phyloP scores from a whole-genome alignment of 2,113 vertebrate genomes.

The Myanophis thanlyinensis region DNA sequence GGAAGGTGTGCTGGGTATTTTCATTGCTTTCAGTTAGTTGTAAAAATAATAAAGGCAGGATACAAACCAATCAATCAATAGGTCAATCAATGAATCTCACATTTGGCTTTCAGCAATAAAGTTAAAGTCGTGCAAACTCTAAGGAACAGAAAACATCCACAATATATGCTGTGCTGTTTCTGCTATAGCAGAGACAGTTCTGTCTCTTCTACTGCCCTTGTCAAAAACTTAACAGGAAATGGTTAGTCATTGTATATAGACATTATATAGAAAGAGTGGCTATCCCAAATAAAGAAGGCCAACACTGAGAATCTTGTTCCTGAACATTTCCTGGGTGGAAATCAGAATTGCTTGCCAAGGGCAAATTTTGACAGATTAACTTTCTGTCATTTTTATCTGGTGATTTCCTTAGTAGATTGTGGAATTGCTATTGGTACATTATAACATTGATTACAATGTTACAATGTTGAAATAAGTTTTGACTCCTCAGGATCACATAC shows the following conservation, averaged over 20 bases:
- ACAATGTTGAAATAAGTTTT: not conserved
- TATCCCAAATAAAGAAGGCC: not conserved
- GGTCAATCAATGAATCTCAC: not conserved
- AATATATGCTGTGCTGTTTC: not conserved
- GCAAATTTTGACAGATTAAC: not conserved
- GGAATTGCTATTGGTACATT: not conserved
- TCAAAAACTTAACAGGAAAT: not conserved
- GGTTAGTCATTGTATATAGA: not conserved
- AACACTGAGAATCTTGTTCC: not conserved
- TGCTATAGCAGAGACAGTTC: not conserved
- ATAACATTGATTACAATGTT: not conserved
- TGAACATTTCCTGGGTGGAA: not conserved
- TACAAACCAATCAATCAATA: not conserved
- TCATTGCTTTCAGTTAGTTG: not conserved
- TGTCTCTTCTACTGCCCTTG: not conserved
- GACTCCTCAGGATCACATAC: not conserved
- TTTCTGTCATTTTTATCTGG: not conserved
- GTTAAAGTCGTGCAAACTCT: not conserved
- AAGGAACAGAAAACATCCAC: not conserved
- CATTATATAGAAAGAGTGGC: not conserved
- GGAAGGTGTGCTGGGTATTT: not conserved
- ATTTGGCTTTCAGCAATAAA: not conserved
- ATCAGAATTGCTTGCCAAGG: not conserved
- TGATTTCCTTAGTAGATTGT: not conserved
- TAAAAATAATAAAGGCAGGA: not conserved